A percentile compares a stretch with the other conserved stretches of the same genome.
phyloP scores from a whole-genome alignment of 2,797 vertebrate genomes.

The Acipenser transmontanus region DNA sequence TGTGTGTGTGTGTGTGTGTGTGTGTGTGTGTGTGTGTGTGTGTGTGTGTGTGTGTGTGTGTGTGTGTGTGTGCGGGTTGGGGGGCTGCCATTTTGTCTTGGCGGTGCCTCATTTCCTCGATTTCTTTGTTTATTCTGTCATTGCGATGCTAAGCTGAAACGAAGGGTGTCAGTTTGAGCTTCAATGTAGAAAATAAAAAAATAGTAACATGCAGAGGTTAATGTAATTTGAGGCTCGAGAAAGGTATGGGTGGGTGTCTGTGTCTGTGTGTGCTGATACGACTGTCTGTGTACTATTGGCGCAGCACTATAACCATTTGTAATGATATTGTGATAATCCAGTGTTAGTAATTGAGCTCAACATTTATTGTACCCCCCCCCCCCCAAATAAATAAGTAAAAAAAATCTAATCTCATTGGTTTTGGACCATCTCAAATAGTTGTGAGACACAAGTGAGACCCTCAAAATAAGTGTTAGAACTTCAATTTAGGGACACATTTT shows the following conservation, averaged over 20 bases:
- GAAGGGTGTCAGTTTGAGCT: background rate
- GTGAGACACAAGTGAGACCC: too few relatives aligned
- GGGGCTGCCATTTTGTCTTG: background rate
- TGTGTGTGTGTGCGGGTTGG: conserved; percentile 19
- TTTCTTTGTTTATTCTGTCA: conserved; percentile 16
- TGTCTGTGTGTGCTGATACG: background rate
- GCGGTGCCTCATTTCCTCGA: conserved; percentile 7
- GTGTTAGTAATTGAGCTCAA: too few relatives aligned
- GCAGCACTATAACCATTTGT: too few relatives aligned
- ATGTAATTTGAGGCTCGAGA: conserved; percentile 4
- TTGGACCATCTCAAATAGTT: too few relatives aligned
- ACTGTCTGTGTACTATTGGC: too few relatives aligned
- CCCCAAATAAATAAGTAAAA: too few relatives aligned
- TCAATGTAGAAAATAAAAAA: background rate
- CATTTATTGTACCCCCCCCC: too few relatives aligned
- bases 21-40: conserved; percentile 24
- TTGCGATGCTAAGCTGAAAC: conserved; percentile 12
- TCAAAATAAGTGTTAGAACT: too few relatives aligned
- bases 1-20: conserved; percentile 35
- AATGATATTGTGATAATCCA: too few relatives aligned
- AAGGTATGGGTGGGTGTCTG: background rate
- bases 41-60: conserved; percentile 31
- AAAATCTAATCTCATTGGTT: too few relatives aligned
- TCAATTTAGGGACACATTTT: too few relatives aligned
- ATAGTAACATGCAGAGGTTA: conserved; percentile 2